These are phyloP conservation scores for Poecile atricapillus DNA, from an alignment of 2,113 vertebrate species.

Conservation along the genomic window DNA sequence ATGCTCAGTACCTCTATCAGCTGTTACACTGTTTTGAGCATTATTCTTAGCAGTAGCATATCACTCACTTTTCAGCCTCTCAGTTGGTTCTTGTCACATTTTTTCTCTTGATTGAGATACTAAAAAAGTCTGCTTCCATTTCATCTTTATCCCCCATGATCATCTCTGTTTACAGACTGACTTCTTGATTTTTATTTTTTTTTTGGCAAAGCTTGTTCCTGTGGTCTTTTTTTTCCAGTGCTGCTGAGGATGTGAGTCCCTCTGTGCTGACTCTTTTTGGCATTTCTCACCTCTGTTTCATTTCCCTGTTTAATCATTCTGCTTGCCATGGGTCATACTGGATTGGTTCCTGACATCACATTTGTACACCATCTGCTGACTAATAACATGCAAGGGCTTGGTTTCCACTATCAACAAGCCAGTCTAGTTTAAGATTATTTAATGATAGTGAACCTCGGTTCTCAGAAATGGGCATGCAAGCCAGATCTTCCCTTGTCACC, in stretches of 20 bases:
- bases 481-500: neutral
- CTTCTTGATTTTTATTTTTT: neutral
- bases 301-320: constrained; percentile 42
- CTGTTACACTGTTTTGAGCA: constrained; percentile 29
- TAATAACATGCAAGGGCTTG: constrained; percentile 1
- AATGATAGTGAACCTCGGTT: neutral
- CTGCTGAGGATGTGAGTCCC: neutral
- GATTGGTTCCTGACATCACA: constrained; percentile 9
- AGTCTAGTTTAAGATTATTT: neutral
- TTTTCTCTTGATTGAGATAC: constrained; percentile 36
- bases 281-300: neutral
- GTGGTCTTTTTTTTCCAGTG: neutral
- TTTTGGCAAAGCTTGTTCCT: neutral
- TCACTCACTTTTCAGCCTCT: constrained; percentile 26
- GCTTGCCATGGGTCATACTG: neutral
- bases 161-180: constrained; percentile 39
- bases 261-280: neutral
- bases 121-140: constrained; percentile 40
- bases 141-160: constrained; percentile 22
- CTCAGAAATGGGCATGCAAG: neutral
- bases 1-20: constrained; percentile 27
- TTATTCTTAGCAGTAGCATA: constrained; percentile 47
- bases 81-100: constrained; percentile 52
- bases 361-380: constrained; percentile 42
- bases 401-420: constrained; percentile 5